These are phyloP conservation scores for Drosophila sucinea DNA, from an alignment of 1,140 invertebrate genomes.

Conservation along the genomic window DNA sequence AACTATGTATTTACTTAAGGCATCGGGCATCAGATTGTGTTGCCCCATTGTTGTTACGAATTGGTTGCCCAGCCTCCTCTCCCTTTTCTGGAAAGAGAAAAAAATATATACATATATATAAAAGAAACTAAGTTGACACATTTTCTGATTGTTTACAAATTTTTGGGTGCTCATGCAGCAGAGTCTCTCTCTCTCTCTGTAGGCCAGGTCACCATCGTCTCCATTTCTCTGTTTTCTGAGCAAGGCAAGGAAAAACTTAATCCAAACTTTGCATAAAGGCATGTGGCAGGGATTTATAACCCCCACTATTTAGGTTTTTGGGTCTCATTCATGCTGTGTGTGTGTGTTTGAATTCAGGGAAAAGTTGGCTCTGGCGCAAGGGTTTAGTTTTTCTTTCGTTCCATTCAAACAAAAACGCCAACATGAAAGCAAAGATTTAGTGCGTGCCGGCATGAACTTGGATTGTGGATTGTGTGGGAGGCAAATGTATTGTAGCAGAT, in stretches of 20 bases:
- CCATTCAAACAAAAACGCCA: constrained; percentile 58
- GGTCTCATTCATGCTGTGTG: constrained; percentile 28
- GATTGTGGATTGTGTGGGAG: constrained; percentile 29
- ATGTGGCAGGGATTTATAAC: constrained; percentile 77
- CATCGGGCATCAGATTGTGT: constrained; percentile 64
- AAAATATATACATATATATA: neutral
- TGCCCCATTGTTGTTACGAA: constrained; percentile 62
- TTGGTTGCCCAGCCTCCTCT: constrained; percentile 8
- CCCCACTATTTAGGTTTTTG: constrained; percentile 63
- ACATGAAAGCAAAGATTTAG: constrained; percentile 81
- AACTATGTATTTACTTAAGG: constrained; percentile 79
- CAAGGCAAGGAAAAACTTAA: constrained; percentile 56
- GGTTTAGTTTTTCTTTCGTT: constrained; percentile 53
- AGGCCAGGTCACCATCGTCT: constrained; percentile 32
- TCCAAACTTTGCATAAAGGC: constrained; percentile 80
- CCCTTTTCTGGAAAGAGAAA: neutral
- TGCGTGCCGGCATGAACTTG: constrained; percentile 77
- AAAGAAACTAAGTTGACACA: constrained; percentile 76
- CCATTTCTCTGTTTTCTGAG: neutral
- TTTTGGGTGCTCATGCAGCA: constrained; percentile 69
- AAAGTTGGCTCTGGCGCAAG: constrained; percentile 46
- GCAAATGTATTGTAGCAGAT: constrained; percentile 61
- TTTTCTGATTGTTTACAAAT: constrained; percentile 80
- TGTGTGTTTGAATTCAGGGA: constrained; percentile 33
- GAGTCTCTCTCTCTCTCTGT: constrained; percentile 23